Base-by-base conservation (phyloP, 2,113 vertebrate species). In the Tupaia tana region DNA sequence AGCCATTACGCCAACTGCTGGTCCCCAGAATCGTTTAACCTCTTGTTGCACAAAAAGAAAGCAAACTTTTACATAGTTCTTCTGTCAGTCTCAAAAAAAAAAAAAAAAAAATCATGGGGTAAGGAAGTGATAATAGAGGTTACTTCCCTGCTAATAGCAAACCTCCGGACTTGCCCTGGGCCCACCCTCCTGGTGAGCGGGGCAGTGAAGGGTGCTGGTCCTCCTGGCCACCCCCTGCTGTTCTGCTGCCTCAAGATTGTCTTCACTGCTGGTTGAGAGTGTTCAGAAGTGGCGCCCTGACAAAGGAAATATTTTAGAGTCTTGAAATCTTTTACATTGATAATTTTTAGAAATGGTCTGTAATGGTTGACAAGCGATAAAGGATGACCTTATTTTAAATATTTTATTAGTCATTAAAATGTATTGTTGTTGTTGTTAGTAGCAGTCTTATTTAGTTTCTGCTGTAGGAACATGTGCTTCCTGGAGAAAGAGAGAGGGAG, bases 381-480 rank as follows among this genome's bases (percentile, higher is more conserved):
- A 22, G 9, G 24, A 29, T 16, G 34, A n/a, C 29, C 75, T 83
- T 92, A 58, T 59, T 18, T 10, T 92, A 88, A 87, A 64, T 3
- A 82, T 89, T 95, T 86, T 64, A n/a, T 78, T 89, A 58, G 54
- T 61, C 67, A 85, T 58, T 71, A 63, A 85, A 84, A 74, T 95
- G 34, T 56, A 52, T 74, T 80, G 52, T 13, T 31, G 64, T 27
- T 74, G n/a, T n/a, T n/a, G n/a, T n/a, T n/a, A n/a, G n/a, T n/a
- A n/a, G n/a, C n/a, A n/a, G n/a, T n/a, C n/a, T n/a, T n/a, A n/a
- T n/a, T n/a, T n/a, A n/a, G n/a, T n/a, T n/a, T n/a, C n/a, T n/a
- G n/a, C n/a, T n/a, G n/a, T n/a, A n/a, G n/a, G n/a, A n/a, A n/a
- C n/a, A n/a, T n/a, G n/a, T n/a, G n/a, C n/a, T n/a, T n/a, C n/a